Conservation (phyloP, 2,113 vertebrate genomes). For the Isurus oxyrinchus region DNA sequence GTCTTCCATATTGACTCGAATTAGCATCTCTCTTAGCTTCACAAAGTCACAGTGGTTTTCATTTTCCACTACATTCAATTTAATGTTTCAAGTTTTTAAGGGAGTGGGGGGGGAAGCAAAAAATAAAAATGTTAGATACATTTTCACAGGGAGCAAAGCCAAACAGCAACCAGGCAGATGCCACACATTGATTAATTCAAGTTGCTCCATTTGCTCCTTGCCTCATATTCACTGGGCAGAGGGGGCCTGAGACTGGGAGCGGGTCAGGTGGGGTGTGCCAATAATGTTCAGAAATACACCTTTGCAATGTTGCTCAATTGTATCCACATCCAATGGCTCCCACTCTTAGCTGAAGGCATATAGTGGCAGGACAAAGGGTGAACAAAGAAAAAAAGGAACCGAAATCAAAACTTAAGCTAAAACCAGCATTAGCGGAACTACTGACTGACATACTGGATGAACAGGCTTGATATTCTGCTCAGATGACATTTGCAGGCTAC, state of each 20-base stretch:
- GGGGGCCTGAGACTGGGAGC: not conserved
- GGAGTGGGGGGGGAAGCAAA: no score
- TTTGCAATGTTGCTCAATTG: not conserved
- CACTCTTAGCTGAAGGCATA: not conserved
- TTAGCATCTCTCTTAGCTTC: constrained; percentile 95
- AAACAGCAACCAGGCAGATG: not conserved
- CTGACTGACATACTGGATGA: not conserved
- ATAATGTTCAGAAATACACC: not conserved
- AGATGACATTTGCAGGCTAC: not conserved
- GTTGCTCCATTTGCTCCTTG: not conserved
- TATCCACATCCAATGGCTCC: not conserved
- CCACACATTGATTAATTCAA: not conserved
- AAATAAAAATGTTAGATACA: not conserved
- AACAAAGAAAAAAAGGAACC: not conserved
- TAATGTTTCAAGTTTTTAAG: not conserved
- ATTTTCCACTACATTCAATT: constrained; percentile 76
- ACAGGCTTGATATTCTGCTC: not conserved
- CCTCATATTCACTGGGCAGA: not conserved
- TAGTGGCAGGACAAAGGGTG: not conserved
- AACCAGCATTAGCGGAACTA: not conserved
- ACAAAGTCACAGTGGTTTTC: constrained; percentile 96
- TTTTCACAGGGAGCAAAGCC: not conserved
- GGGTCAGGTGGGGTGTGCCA: not conserved
- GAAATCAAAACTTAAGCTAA: not conserved
- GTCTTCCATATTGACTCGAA: constrained; percentile 98